Evolutionary conservation across 2,797 vertebrate species (phyloP).

Genomic region (Mus caroli): DNA sequence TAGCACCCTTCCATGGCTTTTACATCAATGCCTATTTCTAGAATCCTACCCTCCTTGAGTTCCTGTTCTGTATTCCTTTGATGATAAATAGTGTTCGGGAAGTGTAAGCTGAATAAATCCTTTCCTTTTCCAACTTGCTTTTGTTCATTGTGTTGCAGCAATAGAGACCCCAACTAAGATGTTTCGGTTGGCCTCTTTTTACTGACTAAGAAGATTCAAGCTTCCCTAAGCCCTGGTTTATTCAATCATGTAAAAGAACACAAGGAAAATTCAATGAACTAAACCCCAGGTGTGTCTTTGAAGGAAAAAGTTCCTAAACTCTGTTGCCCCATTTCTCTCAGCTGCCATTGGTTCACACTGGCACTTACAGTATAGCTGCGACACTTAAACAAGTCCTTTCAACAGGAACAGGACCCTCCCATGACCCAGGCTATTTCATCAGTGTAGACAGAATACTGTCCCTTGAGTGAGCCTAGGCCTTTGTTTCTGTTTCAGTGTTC

Average conservation of each 20-base stretch:
- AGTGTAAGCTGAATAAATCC: neutral
- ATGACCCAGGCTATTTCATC: neutral
- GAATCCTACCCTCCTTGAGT: neutral
- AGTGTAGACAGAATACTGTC: neutral
- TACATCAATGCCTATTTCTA: neutral
- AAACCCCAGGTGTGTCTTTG: neutral
- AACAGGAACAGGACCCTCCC: neutral
- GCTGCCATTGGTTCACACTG: neutral
- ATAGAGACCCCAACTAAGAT: neutral
- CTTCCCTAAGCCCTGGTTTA: neutral
- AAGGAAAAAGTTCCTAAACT: neutral
- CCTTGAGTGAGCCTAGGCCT: fast-evolving
- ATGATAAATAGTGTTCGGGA: neutral
- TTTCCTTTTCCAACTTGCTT: neutral
- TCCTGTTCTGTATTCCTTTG: neutral
- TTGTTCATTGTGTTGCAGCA: neutral
- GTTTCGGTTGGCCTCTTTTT: neutral
- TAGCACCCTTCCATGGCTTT: neutral
- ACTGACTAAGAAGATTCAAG: no score
- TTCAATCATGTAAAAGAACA: neutral
- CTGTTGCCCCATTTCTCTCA: neutral
- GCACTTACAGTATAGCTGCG: neutral
- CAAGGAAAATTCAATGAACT: neutral
- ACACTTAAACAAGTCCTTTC: neutral
- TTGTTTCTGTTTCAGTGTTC: neutral